These are phyloP conservation scores for Spodoptera exigua DNA, from an alignment of 2,888 invertebrate genomes.

Conservation along the genomic window DNA sequence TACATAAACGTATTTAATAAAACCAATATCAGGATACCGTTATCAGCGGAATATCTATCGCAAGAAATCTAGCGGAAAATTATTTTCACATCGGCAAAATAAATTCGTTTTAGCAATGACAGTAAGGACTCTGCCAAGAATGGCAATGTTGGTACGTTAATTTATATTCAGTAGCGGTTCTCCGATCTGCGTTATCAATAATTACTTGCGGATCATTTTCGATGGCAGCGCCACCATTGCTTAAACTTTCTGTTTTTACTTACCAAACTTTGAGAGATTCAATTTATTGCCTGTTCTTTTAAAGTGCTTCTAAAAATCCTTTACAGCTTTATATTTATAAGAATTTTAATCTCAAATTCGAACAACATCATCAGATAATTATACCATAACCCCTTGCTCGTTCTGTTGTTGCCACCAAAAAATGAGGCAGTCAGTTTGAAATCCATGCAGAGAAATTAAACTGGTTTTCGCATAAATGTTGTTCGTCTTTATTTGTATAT, in stretches of 20 bases:
- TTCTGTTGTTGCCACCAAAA: too few relatives aligned
- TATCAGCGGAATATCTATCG: conserved; percentile 16
- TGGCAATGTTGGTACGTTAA: conserved; percentile 6
- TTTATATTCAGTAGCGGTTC: conserved; percentile 31
- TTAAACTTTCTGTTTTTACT: conserved; percentile 19
- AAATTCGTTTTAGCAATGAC: conserved; percentile 13
- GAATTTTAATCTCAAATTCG: too few relatives aligned
- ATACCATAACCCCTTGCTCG: too few relatives aligned
- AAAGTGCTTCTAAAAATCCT: not conserved
- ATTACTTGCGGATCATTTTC: conserved; percentile 10
- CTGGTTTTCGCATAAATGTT: too few relatives aligned
- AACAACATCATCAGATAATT: too few relatives aligned
- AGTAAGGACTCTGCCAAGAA: conserved; percentile 2
- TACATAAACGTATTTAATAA: conserved; percentile 17
- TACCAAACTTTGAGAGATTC: conserved; percentile 7
- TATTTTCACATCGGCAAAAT: conserved; percentile 8
- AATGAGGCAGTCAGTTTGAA: too few relatives aligned
- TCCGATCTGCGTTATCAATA: conserved; percentile 23
- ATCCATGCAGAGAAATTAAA: too few relatives aligned
- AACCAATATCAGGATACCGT: not conserved
- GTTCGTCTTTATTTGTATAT: too few relatives aligned
- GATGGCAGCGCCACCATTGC: conserved; percentile 12
- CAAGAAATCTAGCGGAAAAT: conserved; percentile 15
- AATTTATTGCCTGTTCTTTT: not conserved
- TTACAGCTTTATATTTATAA: not conserved